Percentiles rank a stretch among this genome's conserved stretches.
Conservation (phyloP, 1,140 invertebrate genomes). For the Macrobrachium nipponense region DNA sequence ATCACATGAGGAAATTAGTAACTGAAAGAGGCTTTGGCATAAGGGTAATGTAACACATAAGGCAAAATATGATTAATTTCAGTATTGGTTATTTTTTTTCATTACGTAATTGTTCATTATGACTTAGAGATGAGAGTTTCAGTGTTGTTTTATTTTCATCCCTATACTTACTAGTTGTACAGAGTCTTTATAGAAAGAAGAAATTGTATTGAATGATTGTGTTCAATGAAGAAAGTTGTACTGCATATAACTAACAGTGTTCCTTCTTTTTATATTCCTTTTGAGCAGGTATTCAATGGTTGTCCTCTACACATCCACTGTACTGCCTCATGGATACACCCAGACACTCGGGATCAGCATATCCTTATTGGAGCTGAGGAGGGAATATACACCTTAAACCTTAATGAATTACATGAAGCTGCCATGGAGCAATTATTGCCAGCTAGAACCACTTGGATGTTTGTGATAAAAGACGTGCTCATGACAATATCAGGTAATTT, state of each 20-base stretch:
- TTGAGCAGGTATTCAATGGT: constrained; percentile 91
- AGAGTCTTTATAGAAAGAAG: too few relatives aligned
- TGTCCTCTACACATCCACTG: constrained; percentile 97
- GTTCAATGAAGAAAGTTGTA: background rate
- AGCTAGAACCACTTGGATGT: constrained; percentile 95
- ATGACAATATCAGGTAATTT: constrained; percentile 93
- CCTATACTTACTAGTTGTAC: too few relatives aligned
- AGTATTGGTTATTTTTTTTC: too few relatives aligned
- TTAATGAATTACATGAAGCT: constrained; percentile 97
- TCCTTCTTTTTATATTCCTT: constrained; percentile 8
- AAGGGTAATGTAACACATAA: too few relatives aligned
- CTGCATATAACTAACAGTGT: too few relatives aligned
- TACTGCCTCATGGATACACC: constrained; percentile 96
- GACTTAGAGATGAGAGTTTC: too few relatives aligned
- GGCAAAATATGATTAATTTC: too few relatives aligned
- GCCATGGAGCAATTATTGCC: constrained; percentile 97
- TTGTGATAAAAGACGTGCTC: constrained; percentile 97
- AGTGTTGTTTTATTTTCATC: too few relatives aligned
- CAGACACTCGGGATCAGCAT: constrained; percentile 96
- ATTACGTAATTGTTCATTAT: too few relatives aligned
- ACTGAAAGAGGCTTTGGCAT: too few relatives aligned
- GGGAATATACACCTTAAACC: constrained; percentile 97
- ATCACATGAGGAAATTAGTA: too few relatives aligned
- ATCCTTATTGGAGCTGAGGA: constrained; percentile 96
- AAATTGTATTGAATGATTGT: too few relatives aligned